Percentiles rank a stretch among this genome's conserved stretches.
Conservation (phyloP, 2,113 vertebrate genomes). For the Azemiops feae region DNA sequence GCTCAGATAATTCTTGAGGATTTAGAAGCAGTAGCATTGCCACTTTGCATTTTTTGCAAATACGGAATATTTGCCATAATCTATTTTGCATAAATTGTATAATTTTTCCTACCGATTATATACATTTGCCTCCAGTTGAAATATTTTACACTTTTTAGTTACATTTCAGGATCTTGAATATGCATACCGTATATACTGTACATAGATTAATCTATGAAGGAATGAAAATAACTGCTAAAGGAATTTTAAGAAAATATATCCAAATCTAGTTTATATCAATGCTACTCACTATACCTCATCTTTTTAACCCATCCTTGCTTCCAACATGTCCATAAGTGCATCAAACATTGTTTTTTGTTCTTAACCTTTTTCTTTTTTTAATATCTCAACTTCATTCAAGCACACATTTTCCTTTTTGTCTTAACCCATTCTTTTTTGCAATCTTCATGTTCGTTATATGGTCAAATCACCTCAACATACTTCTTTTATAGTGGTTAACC, state of each 20-base stretch:
- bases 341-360: neutral
- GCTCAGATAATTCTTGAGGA: too few relatives aligned
- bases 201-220: too few relatives aligned
- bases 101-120: too few relatives aligned
- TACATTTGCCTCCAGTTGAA: too few relatives aligned
- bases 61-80: too few relatives aligned
- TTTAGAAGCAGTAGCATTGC: too few relatives aligned
- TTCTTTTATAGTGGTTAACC: neutral
- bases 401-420: neutral
- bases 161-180: too few relatives aligned
- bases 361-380: neutral
- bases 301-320: neutral
- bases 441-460: neutral
- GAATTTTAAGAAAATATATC: neutral
- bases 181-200: too few relatives aligned
- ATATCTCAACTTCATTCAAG: neutral
- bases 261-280: neutral
- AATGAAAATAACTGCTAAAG: too few relatives aligned
- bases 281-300: neutral
- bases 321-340: neutral
- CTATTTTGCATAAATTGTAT: too few relatives aligned
- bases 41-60: too few relatives aligned
- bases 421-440: neutral
- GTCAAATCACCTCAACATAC: neutral
- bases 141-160: too few relatives aligned